A percentile compares a stretch with the other conserved stretches of the same genome.
phyloP scores from a whole-genome alignment of 2,888 invertebrate species.

The Eristalis tenax region DNA sequence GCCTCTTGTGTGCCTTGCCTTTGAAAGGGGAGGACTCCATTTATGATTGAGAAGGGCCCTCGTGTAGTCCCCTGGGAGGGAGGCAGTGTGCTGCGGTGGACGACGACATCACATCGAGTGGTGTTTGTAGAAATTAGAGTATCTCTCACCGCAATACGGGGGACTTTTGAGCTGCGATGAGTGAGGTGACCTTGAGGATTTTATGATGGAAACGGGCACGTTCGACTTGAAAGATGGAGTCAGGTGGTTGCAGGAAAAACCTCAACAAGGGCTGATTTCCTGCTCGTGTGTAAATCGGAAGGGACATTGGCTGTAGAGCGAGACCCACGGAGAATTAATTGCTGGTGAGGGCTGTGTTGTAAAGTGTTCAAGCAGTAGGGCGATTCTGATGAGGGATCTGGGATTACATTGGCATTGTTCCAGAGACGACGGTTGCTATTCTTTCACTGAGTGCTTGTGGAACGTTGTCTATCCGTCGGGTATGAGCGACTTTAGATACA shows the following conservation, averaged over 20 bases:
- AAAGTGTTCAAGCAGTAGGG: no score
- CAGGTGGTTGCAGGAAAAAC: not conserved
- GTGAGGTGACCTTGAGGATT: not conserved
- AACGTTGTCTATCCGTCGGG: not conserved
- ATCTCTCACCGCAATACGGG: not conserved
- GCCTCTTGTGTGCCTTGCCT: not conserved
- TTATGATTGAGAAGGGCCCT: conserved; percentile 1
- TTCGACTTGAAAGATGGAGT: not conserved
- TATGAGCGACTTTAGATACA: not conserved
- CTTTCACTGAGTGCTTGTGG: not conserved
- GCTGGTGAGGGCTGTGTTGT: no score
- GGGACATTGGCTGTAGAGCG: not conserved
- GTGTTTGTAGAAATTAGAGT: not conserved
- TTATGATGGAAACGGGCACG: not conserved
- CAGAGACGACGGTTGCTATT: not conserved
- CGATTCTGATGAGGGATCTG: not conserved
- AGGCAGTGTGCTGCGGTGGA: not conserved
- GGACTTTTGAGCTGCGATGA: not conserved
- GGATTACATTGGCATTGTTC: not conserved
- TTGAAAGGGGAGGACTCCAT: not conserved
- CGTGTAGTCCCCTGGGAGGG: not conserved
- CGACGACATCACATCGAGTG: not conserved
- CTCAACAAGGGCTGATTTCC: not conserved
- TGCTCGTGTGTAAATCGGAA: not conserved
- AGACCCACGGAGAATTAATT: no score